Percentiles rank a stretch among this genome's conserved stretches.
These are phyloP conservation scores for Pardosa pseudoannulata DNA, from an alignment of 2,888 invertebrate genomes.

Conservation along the genomic window DNA sequence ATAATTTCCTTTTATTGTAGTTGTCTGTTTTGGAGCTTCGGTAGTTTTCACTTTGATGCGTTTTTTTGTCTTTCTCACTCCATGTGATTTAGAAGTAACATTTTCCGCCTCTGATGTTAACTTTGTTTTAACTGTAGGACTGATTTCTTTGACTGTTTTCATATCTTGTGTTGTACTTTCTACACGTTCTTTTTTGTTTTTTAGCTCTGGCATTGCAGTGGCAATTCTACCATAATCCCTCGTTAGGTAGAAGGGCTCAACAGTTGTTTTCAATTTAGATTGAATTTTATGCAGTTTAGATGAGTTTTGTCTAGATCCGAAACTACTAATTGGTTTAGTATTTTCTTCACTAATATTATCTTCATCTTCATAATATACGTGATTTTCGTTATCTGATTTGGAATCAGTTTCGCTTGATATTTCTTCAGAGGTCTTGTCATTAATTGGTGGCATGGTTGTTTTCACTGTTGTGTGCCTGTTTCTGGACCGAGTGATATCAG, in stretches of 20 bases:
- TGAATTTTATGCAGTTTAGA: background rate
- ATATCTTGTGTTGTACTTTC: too few species aligned
- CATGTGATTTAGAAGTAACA: background rate
- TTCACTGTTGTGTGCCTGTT: constrained; percentile 8
- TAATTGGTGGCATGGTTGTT: background rate
- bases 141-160: background rate
- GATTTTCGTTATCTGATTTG: too few species aligned
- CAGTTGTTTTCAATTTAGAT: constrained; percentile 21
- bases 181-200: background rate
- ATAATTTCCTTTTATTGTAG: background rate
- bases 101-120: background rate
- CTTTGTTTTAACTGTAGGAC: background rate
- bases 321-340: background rate
- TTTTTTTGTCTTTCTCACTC: background rate
- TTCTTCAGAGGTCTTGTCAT: too few species aligned
- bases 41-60: background rate
- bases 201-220: constrained; percentile 26
- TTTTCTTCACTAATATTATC: background rate
- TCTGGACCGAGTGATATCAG: constrained; percentile 11
- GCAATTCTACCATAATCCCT: constrained; percentile 52
- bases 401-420: too few species aligned
- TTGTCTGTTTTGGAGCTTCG: background rate
- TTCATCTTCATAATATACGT: background rate
- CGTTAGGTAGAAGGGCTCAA: constrained; percentile 52
- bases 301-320: background rate